Evolutionary conservation across 2,888 invertebrate species (phyloP), one percentile per base, ranked within the genome.

Genomic region (Eutolmus rufibarbis): DNA sequence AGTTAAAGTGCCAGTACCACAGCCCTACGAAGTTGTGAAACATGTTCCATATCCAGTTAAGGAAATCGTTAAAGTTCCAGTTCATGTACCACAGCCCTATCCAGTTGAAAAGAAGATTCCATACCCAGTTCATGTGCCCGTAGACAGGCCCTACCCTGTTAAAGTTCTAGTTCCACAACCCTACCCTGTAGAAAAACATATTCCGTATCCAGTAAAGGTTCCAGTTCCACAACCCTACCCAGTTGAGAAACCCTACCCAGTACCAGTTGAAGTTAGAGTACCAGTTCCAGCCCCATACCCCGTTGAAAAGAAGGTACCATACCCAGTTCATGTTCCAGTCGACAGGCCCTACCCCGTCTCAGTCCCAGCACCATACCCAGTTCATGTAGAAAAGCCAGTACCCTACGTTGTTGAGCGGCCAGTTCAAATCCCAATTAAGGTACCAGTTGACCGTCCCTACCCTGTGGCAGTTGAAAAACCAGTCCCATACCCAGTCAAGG

Each of bases 401-500:
- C 95, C 95, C 82, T 94, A 95, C 89, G 95, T 95, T n/a, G 95
- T 96, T 0, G 95, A 95, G 90, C 95, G 95, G 91, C 94, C 94
- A 77, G 94, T 96, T 28, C 95, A 93, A 88, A 93, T 93, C 19
- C 92, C 93, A 90, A 93, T 93, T 88, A 93, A 91, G 82, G 94
- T 94, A 88, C 95, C 89, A 87, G 96, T 96, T 87, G 95, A 95
- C 90, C 94, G 96, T 77, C 94, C 95, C 87, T 95, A 95, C 88
- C 96, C 96, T 76, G 94, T 91, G 57, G 95, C 16, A 89, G 95
- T 96, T 23, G 94, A 94, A 89, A 95, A 94, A 89, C 94, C 94
- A 90, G 94, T 95, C 31, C 95, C 95, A 92, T 95, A 96, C 95
- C 95, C 96, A 79, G 96, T 96, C 28, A 95, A 95, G 90, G 96